phyloP scores from a whole-genome alignment of 2,113 vertebrate genomes.

The Ictalurus punctatus region DNA sequence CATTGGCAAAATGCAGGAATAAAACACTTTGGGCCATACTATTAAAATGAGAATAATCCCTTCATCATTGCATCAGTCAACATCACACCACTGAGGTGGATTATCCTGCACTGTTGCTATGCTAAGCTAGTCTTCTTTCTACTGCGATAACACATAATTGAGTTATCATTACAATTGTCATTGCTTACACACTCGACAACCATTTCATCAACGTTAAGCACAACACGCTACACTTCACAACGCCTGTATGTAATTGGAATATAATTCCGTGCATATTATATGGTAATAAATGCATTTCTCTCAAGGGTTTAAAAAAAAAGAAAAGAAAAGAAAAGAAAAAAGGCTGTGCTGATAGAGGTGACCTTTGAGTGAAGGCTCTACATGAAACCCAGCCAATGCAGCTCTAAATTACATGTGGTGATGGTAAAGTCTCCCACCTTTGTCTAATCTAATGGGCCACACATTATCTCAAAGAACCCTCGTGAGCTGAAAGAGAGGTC shows the following conservation, averaged over 20 bases:
- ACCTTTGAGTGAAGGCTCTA: slow-evolving; percentile 46
- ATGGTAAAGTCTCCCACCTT: slow-evolving; percentile 56
- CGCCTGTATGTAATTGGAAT: not conserved
- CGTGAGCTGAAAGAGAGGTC: slow-evolving; percentile 52
- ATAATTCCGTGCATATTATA: not conserved
- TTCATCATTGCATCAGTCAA: not conserved
- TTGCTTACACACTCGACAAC: not conserved
- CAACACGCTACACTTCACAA: not conserved
- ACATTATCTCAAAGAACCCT: slow-evolving; percentile 71
- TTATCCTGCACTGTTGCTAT: not conserved
- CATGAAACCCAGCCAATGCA: slow-evolving; percentile 46
- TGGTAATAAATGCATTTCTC: slow-evolving; percentile 5
- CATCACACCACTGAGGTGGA: not conserved
- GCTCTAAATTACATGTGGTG: slow-evolving; percentile 65
- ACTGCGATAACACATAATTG: not conserved
- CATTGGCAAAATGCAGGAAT: not conserved
- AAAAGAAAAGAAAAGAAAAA: slow-evolving; percentile 48
- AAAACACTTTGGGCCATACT: not conserved
- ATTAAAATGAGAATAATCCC: not conserved
- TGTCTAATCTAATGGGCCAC: slow-evolving; percentile 77
- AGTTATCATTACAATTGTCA: not conserved
- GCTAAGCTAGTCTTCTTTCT: not conserved
- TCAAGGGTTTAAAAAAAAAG: slow-evolving; percentile 43
- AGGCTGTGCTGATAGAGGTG: slow-evolving; percentile 19
- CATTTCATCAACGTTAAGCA: not conserved